phyloP scores from a whole-genome alignment of 2,888 invertebrate genomes.

The Dorcus parallelipipedus region DNA sequence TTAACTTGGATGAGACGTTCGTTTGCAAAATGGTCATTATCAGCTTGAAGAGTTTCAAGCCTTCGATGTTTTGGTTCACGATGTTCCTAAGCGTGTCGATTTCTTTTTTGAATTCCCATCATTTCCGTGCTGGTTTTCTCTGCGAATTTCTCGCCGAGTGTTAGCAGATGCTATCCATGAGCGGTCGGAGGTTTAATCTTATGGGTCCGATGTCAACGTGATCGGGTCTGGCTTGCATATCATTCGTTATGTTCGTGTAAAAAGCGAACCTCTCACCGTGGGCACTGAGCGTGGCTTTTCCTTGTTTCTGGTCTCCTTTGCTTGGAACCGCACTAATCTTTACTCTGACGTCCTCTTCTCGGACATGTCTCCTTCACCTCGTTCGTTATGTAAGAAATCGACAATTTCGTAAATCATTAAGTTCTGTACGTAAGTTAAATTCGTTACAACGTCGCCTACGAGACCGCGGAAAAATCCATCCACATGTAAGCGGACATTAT shows the following conservation, averaged over 20 bases:
- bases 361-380: too few relatives aligned
- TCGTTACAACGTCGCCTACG: too few relatives aligned
- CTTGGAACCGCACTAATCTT: too few relatives aligned
- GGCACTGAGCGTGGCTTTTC: constrained; percentile 57
- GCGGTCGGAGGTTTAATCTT: constrained; percentile 69
- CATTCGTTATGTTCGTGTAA: constrained; percentile 70
- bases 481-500: too few relatives aligned
- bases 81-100: constrained; percentile 61
- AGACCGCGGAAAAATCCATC: too few relatives aligned
- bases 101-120: constrained; percentile 62
- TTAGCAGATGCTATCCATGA: constrained; percentile 65
- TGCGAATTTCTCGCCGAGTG: constrained; percentile 67
- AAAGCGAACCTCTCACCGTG: constrained; percentile 85
- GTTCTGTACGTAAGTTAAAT: too few relatives aligned
- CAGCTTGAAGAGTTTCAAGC: constrained; percentile 76
- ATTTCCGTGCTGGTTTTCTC: constrained; percentile 66
- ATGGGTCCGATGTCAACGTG: constrained; percentile 67
- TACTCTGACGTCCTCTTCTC: too few relatives aligned
- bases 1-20: constrained; percentile 75
- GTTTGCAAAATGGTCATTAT: constrained; percentile 70
- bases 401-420: too few relatives aligned
- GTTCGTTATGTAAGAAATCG: too few relatives aligned
- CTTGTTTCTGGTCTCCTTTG: too few relatives aligned
- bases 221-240: constrained; percentile 50
- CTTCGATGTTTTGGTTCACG: constrained; percentile 73